Percentiles rank a stretch among this genome's conserved stretches.
Conservation (phyloP, 2,888 invertebrate species). For the Fragum whitleyi region DNA sequence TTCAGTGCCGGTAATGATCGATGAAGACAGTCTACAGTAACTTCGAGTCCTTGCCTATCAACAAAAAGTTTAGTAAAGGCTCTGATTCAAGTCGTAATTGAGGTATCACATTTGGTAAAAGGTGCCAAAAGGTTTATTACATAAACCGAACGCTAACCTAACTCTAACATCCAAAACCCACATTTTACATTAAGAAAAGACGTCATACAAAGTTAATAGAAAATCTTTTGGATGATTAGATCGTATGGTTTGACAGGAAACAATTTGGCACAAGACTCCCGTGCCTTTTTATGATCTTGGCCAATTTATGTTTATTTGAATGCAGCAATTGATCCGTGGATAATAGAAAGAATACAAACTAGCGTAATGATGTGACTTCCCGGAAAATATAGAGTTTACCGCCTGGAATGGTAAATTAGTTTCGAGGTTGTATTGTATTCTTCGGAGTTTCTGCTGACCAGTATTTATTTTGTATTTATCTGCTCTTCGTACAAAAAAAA, state of each 20-base stretch:
- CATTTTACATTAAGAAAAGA: background rate
- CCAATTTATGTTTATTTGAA: slow-evolving; percentile 23
- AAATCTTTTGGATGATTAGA: slow-evolving; percentile 6
- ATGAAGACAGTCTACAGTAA: too few relatives aligned
- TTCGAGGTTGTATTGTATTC: background rate
- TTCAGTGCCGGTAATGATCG: too few relatives aligned
- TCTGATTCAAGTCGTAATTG: too few relatives aligned
- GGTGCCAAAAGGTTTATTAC: too few relatives aligned
- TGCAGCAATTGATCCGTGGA: slow-evolving; percentile 14
- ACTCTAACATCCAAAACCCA: too few relatives aligned
- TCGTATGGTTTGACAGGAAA: slow-evolving; percentile 18
- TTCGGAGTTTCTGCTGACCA: background rate
- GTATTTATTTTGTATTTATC: too few relatives aligned
- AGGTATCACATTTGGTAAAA: too few relatives aligned
- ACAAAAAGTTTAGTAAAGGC: too few relatives aligned
- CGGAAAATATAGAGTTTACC: background rate
- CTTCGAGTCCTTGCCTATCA: too few relatives aligned
- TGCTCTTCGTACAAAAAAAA: too few relatives aligned
- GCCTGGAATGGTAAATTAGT: background rate
- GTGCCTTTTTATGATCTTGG: slow-evolving; percentile 14
- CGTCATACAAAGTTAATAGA: background rate
- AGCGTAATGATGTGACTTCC: slow-evolving; percentile 17
- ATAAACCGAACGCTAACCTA: too few relatives aligned
- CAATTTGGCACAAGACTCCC: slow-evolving; percentile 17
- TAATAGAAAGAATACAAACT: slow-evolving; percentile 23